Percentiles rank a stretch among this genome's conserved stretches.
phyloP scores from a whole-genome alignment of 2,113 vertebrate genomes.

The Psittacara wagleri region DNA sequence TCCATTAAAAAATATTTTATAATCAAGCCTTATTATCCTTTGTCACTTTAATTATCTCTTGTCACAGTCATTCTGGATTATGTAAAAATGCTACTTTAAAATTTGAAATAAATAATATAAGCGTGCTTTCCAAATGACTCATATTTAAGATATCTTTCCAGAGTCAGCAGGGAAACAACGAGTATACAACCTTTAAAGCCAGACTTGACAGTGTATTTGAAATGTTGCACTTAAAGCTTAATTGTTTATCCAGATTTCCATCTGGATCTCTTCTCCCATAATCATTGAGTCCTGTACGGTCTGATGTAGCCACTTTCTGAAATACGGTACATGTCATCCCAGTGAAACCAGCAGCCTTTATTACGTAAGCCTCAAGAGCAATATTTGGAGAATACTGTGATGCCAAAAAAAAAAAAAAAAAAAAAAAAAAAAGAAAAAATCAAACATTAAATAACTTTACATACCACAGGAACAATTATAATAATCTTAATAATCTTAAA shows the following conservation, averaged over 20 bases:
- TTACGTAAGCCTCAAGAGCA: slow-evolving; percentile 90
- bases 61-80: neutral
- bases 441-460: slow-evolving; percentile 19
- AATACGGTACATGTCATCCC: slow-evolving; percentile 96
- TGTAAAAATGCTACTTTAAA: neutral
- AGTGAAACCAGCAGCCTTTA: slow-evolving; percentile 88
- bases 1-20: neutral
- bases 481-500: neutral
- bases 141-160: neutral
- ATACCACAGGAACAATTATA: neutral
- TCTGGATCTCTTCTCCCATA: slow-evolving; percentile 79
- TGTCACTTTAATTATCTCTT: neutral
- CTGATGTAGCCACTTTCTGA: slow-evolving; percentile 84
- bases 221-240: slow-evolving; percentile 96
- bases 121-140: neutral
- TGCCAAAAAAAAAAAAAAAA: neutral
- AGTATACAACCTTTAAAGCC: slow-evolving; percentile 84
- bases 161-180: neutral
- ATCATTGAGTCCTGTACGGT: slow-evolving; percentile 79
- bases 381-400: slow-evolving; percentile 93
- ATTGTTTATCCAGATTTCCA: slow-evolving; percentile 86
- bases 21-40: neutral
- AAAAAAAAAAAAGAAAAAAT: neutral
- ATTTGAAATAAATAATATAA: neutral
- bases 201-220: slow-evolving; percentile 89